These are phyloP conservation scores for Acanthiza pusilla DNA, from an alignment of 2,797 vertebrate species.

Conservation along the genomic window DNA sequence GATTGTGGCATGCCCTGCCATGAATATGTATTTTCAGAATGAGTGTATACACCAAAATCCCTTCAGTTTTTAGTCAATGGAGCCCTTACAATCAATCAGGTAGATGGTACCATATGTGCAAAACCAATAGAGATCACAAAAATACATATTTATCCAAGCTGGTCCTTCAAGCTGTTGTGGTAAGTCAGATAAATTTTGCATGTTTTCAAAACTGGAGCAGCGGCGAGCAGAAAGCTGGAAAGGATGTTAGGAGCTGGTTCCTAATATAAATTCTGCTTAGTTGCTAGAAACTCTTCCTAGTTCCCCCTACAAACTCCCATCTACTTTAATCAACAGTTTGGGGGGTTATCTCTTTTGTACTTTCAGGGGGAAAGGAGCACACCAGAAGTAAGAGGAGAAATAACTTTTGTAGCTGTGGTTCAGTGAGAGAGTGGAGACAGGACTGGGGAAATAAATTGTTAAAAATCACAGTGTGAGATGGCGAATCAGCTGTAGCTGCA, in stretches of 20 bases:
- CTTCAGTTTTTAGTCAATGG: conserved; percentile 34
- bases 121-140: conserved; percentile 48
- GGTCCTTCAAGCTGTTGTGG: conserved; percentile 48
- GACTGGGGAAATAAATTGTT: conserved; percentile 49
- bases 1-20: conserved; percentile 16
- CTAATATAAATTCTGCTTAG: conserved; percentile 37
- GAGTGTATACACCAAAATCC: conserved; percentile 32
- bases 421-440: background rate
- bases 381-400: conserved; percentile 38
- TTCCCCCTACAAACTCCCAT: background rate
- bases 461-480: conserved; percentile 46
- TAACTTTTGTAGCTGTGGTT: conserved; percentile 58
- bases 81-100: conserved; percentile 56
- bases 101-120: conserved; percentile 60
- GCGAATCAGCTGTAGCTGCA: conserved; percentile 36
- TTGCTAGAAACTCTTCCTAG: background rate
- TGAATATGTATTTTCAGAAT: conserved; percentile 49
- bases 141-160: conserved; percentile 66
- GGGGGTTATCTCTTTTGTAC: conserved; percentile 1
- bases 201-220: conserved; percentile 17
- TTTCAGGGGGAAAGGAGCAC: conserved; percentile 46
- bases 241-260: conserved; percentile 32
- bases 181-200: conserved; percentile 23
- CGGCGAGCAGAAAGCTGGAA: background rate
- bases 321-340: conserved; percentile 25